phyloP scores from a whole-genome alignment of 2,113 vertebrate genomes.

The Equus quagga region DNA sequence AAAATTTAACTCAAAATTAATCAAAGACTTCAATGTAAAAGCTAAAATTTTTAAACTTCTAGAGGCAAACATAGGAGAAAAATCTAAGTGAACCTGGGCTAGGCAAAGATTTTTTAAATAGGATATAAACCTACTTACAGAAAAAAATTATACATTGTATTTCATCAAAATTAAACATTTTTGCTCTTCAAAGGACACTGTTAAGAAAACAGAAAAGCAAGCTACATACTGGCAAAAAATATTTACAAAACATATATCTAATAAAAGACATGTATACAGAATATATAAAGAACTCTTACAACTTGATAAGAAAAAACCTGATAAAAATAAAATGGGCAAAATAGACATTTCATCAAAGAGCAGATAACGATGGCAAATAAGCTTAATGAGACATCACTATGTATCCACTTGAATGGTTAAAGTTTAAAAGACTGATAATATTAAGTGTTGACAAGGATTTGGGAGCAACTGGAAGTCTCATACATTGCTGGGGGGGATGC shows the following conservation, averaged over 20 bases:
- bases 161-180: slow-evolving; percentile 34
- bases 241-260: neutral
- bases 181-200: neutral
- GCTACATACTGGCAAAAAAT: neutral
- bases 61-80: neutral
- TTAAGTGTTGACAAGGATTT: neutral
- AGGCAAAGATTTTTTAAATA: slow-evolving; percentile 9
- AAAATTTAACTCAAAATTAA: neutral
- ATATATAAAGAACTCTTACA: neutral
- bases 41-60: slow-evolving; percentile 8
- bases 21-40: slow-evolving; percentile 13
- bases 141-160: neutral
- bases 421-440: neutral
- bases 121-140: neutral
- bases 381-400: neutral
- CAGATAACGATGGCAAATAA: neutral
- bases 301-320: neutral
- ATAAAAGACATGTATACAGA: neutral
- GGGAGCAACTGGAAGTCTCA: neutral
- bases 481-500: neutral
- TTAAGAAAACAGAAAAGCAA: neutral
- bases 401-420: neutral
- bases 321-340: slow-evolving; percentile 29
- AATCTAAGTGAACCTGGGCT: neutral
- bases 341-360: neutral